Evolutionary conservation across 2,113 vertebrate species (phyloP).

Genomic region (Tetrax tetrax): DNA sequence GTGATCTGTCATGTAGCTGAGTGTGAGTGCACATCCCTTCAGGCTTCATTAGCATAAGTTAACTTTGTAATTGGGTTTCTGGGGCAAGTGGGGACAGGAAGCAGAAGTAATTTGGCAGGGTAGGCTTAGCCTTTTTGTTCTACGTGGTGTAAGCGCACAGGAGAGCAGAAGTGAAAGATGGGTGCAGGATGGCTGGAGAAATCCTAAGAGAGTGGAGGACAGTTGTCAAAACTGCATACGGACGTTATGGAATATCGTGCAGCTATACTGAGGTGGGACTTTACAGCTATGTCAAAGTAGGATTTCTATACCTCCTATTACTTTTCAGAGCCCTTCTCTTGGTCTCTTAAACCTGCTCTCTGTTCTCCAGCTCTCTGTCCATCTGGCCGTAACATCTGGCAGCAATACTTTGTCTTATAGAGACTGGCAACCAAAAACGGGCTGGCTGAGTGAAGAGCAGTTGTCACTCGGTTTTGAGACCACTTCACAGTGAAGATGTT

Average conservation of each 20-base stretch:
- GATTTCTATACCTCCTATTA: not conserved
- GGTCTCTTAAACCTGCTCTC: not conserved
- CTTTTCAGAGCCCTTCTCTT: not conserved
- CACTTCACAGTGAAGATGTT: not conserved
- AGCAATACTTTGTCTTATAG: not conserved
- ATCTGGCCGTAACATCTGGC: not conserved
- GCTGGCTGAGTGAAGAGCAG: not conserved
- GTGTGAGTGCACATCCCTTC: not conserved
- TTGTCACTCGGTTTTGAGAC: not conserved
- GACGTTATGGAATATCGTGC: not conserved
- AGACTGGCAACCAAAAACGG: not conserved
- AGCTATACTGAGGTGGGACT: not conserved
- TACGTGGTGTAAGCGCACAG: not conserved
- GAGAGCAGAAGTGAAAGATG: not conserved
- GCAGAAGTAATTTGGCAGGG: constrained; percentile 34
- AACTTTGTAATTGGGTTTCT: constrained; percentile 58
- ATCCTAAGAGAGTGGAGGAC: not conserved
- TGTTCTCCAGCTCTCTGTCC: not conserved
- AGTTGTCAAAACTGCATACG: not conserved
- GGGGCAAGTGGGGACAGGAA: constrained; percentile 32
- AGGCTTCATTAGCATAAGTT: constrained; percentile 30
- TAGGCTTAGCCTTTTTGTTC: constrained; percentile 5
- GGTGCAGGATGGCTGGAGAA: not conserved
- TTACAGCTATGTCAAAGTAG: not conserved
- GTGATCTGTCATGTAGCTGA: not conserved